phyloP scores from a whole-genome alignment of 2,888 invertebrate species.

The Leucozona laternaria region DNA sequence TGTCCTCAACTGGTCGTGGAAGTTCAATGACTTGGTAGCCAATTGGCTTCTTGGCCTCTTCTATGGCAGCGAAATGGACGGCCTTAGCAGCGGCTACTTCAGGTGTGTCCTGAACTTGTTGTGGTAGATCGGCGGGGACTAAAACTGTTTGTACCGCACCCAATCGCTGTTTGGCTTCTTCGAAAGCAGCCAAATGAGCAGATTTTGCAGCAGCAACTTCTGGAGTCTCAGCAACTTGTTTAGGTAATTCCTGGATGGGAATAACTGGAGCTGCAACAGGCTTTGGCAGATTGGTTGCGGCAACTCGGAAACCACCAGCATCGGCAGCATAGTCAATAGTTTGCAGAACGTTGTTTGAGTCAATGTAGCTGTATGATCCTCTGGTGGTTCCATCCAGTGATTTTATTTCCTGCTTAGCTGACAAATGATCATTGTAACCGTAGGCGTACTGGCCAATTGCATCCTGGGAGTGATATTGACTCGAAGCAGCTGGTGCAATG shows the following conservation, averaged over 20 bases:
- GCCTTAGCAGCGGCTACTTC: slow-evolving; percentile 4
- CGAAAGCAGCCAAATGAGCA: slow-evolving; percentile 1
- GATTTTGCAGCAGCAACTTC: slow-evolving; percentile 19
- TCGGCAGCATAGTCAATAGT: slow-evolving; percentile 86
- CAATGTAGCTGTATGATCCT: slow-evolving; percentile 86
- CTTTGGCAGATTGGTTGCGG: slow-evolving; percentile 86
- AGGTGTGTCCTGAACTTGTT: neutral
- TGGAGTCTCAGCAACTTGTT: neutral
- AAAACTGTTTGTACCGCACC: neutral
- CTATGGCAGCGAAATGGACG: neutral
- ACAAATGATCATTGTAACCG: slow-evolving; percentile 86
- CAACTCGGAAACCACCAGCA: slow-evolving; percentile 86
- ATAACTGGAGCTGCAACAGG: slow-evolving; percentile 77
- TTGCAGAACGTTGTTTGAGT: slow-evolving; percentile 86
- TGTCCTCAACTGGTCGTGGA: neutral
- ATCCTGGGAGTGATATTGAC: slow-evolving; percentile 24
- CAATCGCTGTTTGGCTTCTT: neutral
- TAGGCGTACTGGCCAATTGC: slow-evolving; percentile 76
- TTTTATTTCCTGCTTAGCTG: slow-evolving; percentile 86
- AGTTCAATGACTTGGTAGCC: neutral
- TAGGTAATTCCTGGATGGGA: neutral
- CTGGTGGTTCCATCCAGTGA: slow-evolving; percentile 86
- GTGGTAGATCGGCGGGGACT: neutral
- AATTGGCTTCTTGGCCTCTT: neutral
- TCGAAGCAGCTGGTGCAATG: neutral